These are phyloP conservation scores for Pampusana beccarii DNA, from an alignment of 2,113 vertebrate species.

Conservation along the genomic window DNA sequence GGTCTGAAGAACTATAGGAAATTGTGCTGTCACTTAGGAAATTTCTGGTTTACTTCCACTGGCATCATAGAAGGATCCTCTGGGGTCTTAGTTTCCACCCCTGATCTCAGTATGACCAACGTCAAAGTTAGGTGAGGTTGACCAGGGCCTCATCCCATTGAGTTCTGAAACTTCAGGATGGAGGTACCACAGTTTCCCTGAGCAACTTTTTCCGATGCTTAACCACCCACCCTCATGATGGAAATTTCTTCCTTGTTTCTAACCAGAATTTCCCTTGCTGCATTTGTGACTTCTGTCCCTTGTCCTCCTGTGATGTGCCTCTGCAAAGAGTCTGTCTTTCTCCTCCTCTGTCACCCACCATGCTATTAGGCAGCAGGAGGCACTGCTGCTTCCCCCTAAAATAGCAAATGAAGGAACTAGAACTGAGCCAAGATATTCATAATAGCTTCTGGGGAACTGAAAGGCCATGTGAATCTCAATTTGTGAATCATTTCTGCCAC, in stretches of 20 bases:
- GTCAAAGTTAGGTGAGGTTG: neutral
- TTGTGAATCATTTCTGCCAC: neutral
- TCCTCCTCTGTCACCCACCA: neutral
- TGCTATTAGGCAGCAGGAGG: neutral
- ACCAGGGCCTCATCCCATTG: neutral
- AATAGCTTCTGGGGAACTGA: neutral
- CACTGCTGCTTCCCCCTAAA: neutral
- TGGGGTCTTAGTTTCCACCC: neutral
- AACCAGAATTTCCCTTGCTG: neutral
- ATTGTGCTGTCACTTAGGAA: neutral
- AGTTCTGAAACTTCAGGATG: neutral
- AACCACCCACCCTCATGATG: neutral
- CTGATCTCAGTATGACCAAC: neutral
- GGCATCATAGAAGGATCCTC: neutral
- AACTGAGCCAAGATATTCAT: neutral
- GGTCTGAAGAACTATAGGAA: neutral
- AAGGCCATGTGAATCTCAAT: neutral
- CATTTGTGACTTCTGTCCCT: neutral
- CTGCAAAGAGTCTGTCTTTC: neutral
- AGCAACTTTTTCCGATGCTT: neutral
- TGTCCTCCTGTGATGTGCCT: accelerated
- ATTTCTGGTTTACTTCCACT: neutral
- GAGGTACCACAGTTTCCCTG: neutral
- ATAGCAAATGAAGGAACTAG: neutral
- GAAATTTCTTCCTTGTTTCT: neutral